Conservation (phyloP, 2,113 vertebrate species). For the Clarias batrachus region DNA sequence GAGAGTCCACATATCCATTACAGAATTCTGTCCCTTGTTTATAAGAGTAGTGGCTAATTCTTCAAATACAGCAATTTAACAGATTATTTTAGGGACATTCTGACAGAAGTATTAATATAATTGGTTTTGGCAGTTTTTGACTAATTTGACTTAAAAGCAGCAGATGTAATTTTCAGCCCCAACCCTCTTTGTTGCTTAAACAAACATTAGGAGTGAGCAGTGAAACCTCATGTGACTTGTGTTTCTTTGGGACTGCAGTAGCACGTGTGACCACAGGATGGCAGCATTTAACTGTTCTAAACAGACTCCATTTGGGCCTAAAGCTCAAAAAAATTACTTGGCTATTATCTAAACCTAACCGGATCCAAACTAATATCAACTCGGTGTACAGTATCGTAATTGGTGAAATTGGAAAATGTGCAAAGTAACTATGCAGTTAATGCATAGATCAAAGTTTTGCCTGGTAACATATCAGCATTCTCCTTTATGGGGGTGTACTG, state of each 20-base stretch:
- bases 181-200: not conserved
- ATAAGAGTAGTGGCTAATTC: constrained; percentile 59
- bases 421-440: constrained; percentile 7
- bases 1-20: constrained; percentile 30
- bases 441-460: constrained; percentile 3
- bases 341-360: not conserved
- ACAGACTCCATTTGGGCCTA: not conserved
- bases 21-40: constrained; percentile 37
- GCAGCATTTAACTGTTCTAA: constrained; percentile 32
- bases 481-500: constrained; percentile 14
- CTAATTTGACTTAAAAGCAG: constrained; percentile 6
- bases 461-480: constrained; percentile 16
- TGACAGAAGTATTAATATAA: constrained; percentile 41
- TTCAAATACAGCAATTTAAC: constrained; percentile 62
- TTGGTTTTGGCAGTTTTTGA: constrained; percentile 10
- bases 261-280: constrained; percentile 32
- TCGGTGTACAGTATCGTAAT: not conserved
- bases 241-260: constrained; percentile 22
- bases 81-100: constrained; percentile 69
- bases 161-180: constrained; percentile 12
- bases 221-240: not conserved
- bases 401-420: not conserved
- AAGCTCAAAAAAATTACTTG: not conserved
- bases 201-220: not conserved
- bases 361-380: not conserved